Percentiles rank a stretch among this genome's conserved stretches.
Evolutionary conservation across 2,797 vertebrate species (phyloP).

Genomic region (Neosilurus mollespiculum): DNA sequence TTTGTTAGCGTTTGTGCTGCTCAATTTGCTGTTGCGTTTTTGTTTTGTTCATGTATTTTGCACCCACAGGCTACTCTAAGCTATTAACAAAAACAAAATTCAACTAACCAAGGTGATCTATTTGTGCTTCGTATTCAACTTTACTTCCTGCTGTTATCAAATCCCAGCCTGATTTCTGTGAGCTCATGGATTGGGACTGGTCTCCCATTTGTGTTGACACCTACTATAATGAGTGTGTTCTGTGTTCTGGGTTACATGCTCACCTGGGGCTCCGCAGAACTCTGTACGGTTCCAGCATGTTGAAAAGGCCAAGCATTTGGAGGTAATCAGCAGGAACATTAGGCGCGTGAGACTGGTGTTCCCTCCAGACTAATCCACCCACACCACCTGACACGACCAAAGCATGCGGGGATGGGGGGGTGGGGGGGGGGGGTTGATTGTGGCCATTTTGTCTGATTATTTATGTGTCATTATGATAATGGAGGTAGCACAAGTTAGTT

Average conservation of each 20-base stretch:
- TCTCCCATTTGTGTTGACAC: slow-evolving; percentile 30
- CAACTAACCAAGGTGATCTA: neutral
- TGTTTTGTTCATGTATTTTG: neutral
- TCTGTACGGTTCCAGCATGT: slow-evolving; percentile 30
- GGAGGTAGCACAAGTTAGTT: slow-evolving; percentile 71
- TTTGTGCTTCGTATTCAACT: neutral
- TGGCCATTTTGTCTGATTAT: slow-evolving; percentile 65
- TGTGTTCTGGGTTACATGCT: slow-evolving; percentile 5
- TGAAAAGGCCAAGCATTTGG: slow-evolving; percentile 24
- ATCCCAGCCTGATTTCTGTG: neutral
- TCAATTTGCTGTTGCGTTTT: neutral
- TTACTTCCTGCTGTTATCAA: neutral
- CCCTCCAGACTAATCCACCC: slow-evolving; percentile 50
- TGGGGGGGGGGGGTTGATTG: slow-evolving; percentile 35
- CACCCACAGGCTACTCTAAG: neutral
- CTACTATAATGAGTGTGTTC: slow-evolving; percentile 27
- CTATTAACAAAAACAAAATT: neutral
- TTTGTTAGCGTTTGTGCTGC: neutral
- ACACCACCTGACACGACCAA: slow-evolving; percentile 41
- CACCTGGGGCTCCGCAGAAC: slow-evolving; percentile 30
- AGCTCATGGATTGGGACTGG: neutral
- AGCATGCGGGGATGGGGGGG: neutral
- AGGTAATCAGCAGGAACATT: slow-evolving; percentile 41
- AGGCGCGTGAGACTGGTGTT: slow-evolving; percentile 39
- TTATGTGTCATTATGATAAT: slow-evolving; percentile 80